Conservation (phyloP, 2,113 vertebrate species). For the Oceanodroma tethys region DNA sequence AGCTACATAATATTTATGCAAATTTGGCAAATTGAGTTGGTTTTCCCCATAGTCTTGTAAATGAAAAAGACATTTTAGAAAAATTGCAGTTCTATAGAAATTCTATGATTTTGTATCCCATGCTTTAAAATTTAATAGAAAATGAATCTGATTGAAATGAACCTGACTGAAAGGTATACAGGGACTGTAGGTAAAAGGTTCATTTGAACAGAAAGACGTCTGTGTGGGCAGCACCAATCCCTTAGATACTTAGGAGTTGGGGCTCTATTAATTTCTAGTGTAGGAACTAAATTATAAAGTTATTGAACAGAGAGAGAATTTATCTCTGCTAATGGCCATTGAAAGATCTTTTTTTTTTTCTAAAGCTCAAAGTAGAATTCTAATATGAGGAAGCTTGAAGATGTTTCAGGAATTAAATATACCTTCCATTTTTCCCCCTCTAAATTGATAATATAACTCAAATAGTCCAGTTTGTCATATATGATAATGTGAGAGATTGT, state of each 20-base stretch:
- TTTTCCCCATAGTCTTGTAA: conserved; percentile 48
- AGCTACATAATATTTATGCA: conserved; percentile 63
- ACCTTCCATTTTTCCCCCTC: not conserved
- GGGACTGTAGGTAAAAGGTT: conserved; percentile 42
- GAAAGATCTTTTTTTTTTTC: conserved; percentile 8
- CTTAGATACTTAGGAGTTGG: conserved; percentile 19
- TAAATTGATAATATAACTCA: not conserved
- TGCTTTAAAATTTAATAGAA: conserved; percentile 64
- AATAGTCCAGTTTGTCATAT: not conserved
- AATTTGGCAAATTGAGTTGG: conserved; percentile 62
- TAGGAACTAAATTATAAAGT: conserved; percentile 63
- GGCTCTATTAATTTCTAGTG: conserved; percentile 61
- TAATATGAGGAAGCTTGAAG: not conserved
- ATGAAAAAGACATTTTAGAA: conserved; percentile 64
- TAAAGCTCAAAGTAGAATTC: conserved; percentile 5
- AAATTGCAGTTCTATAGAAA: conserved; percentile 42
- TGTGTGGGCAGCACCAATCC: conserved; percentile 25
- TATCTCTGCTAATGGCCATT: conserved; percentile 48
- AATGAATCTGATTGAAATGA: conserved; percentile 59
- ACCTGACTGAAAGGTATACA: conserved; percentile 29
- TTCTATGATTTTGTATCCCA: conserved; percentile 42
- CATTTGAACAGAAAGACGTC: conserved; percentile 39
- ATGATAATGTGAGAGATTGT: not conserved
- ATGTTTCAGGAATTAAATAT: conserved; percentile 5
- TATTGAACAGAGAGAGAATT: conserved; percentile 59